Conservation (phyloP, 2,797 vertebrate genomes). For the Enteromius anoplus region DNA sequence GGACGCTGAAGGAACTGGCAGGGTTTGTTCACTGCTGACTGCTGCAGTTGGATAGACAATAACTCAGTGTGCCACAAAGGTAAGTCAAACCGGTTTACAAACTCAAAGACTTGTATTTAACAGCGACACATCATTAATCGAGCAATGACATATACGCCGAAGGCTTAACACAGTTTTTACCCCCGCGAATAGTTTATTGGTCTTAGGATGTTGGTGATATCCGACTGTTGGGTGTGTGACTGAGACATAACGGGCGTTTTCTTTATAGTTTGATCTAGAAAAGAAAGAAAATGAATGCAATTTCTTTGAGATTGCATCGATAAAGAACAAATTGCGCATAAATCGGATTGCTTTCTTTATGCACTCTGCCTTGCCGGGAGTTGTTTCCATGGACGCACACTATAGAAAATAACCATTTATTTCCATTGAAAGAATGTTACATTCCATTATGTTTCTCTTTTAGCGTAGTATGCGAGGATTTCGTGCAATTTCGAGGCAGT, state of each 20-base stretch:
- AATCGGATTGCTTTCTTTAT: background rate
- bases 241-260: conserved; percentile 13
- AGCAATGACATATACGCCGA: background rate
- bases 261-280: background rate
- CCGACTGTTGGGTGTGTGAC: conserved; percentile 44
- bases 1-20: conserved; percentile 44
- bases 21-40: conserved; percentile 47
- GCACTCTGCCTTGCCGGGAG: background rate
- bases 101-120: background rate
- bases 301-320: background rate
- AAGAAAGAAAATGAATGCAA: background rate
- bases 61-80: conserved; percentile 63
- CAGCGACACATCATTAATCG: background rate
- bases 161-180: background rate
- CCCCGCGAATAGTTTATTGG: background rate
- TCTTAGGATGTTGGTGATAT: background rate
- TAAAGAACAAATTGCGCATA: background rate
- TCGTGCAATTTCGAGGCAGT: background rate
- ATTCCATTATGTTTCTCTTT: background rate
- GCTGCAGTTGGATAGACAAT: conserved; percentile 65
- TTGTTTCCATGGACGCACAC: background rate
- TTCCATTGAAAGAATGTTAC: background rate
- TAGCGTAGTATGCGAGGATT: background rate
- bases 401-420: background rate
- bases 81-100: conserved; percentile 49